phyloP scores from a whole-genome alignment of 2,797 vertebrate species.

The Otus scops region DNA sequence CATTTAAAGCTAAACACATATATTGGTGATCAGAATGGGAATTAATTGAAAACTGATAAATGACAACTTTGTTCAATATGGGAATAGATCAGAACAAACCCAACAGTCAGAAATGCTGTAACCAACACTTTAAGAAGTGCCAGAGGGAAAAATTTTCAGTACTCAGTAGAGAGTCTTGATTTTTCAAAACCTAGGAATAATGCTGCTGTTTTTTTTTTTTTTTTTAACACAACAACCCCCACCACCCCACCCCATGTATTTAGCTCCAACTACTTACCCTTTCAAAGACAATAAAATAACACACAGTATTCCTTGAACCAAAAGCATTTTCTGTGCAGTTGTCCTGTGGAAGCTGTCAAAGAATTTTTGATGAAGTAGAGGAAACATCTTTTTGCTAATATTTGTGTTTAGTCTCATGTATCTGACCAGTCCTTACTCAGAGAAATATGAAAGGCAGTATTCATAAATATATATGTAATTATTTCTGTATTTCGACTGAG shows the following conservation, averaged over 20 bases:
- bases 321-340: neutral
- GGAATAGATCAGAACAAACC: neutral
- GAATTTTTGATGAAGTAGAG: neutral
- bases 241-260: fast-evolving
- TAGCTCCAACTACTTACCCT: neutral
- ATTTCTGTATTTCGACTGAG: neutral
- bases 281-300: neutral
- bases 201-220: fast-evolving
- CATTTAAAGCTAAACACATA: neutral
- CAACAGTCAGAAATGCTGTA: neutral
- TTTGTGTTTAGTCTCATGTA: neutral
- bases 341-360: neutral
- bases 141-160: neutral
- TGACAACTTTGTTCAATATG: neutral
- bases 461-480: neutral
- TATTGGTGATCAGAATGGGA: neutral
- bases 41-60: neutral
- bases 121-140: neutral
- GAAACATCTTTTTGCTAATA: neutral
- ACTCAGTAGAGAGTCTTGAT: neutral
- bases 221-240: neutral
- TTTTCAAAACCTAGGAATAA: neutral
- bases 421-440: neutral
- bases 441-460: neutral
- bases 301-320: neutral